phyloP scores from a whole-genome alignment of 2,113 vertebrate species.

The Benitochromis conjunctus region DNA sequence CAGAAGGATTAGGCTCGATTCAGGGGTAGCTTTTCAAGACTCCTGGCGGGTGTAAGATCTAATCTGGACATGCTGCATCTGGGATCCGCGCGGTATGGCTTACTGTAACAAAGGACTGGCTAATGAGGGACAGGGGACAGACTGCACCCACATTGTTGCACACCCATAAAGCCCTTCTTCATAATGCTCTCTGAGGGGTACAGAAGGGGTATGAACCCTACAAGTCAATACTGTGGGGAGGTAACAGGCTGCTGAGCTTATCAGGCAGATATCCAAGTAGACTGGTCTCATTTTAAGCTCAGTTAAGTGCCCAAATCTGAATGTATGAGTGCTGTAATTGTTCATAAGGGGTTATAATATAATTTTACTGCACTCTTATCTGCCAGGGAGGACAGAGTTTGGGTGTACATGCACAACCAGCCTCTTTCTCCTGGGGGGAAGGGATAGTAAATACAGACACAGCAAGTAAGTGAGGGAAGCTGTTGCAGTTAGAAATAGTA shows the following conservation, averaged over 20 bases:
- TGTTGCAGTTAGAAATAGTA: neutral
- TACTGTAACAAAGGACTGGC: constrained; percentile 69
- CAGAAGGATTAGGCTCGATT: constrained; percentile 64
- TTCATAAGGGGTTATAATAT: neutral
- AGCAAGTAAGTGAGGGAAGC: neutral
- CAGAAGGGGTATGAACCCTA: neutral
- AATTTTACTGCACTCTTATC: constrained; percentile 4
- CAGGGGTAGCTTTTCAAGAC: constrained; percentile 56
- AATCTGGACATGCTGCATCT: constrained; percentile 70
- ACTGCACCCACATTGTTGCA: constrained; percentile 35
- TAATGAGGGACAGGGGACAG: constrained; percentile 65
- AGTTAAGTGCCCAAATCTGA: neutral
- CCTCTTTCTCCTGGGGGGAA: neutral
- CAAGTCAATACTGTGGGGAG: neutral
- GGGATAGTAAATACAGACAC: neutral
- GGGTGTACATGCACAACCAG: neutral
- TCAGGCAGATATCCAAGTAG: neutral
- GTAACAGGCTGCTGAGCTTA: neutral
- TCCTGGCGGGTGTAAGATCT: constrained; percentile 56
- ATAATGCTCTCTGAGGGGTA: constrained; percentile 5
- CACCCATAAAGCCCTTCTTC: constrained; percentile 51
- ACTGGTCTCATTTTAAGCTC: neutral
- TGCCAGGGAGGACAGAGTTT: neutral
- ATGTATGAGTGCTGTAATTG: neutral
- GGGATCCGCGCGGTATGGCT: constrained; percentile 63